These are phyloP conservation scores for Pangasius macronema DNA, from an alignment of 2,797 vertebrate genomes.

Conservation along the genomic window DNA sequence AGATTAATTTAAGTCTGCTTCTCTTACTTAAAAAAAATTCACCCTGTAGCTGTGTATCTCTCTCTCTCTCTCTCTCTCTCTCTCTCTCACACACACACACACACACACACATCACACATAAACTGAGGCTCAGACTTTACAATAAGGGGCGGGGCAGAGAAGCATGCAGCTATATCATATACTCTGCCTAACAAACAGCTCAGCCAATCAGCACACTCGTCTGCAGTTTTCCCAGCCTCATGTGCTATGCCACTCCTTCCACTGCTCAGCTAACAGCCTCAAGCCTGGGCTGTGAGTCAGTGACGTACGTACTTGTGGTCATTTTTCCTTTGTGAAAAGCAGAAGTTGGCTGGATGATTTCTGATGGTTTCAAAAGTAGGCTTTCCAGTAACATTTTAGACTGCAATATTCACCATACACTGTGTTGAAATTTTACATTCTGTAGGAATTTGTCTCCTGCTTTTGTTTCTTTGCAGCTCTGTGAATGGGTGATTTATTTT, in stretches of 20 bases:
- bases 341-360: background rate
- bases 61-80: background rate
- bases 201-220: constrained; percentile 54
- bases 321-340: background rate
- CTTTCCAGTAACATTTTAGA: constrained; percentile 9
- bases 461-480: constrained; percentile 46
- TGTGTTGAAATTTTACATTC: background rate
- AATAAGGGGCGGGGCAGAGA: constrained; percentile 58
- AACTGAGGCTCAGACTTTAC: constrained; percentile 65
- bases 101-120: constrained; percentile 54
- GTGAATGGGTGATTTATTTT: constrained; percentile 33
- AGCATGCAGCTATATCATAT: constrained; percentile 44
- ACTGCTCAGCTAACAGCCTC: constrained; percentile 12
- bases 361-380: constrained; percentile 24
- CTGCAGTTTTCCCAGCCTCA: constrained; percentile 25
- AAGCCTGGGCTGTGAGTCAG: background rate
- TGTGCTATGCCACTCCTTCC: background rate
- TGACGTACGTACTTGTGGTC: background rate
- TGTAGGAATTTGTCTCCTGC: background rate
- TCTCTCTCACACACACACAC: background rate
- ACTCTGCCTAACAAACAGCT: constrained; percentile 39
- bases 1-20: constrained; percentile 15
- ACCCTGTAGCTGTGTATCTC: background rate
- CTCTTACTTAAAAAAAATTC: background rate
- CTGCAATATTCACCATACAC: background rate